Conservation (phyloP, 2,113 vertebrate genomes). For the Eulemur rufifrons region DNA sequence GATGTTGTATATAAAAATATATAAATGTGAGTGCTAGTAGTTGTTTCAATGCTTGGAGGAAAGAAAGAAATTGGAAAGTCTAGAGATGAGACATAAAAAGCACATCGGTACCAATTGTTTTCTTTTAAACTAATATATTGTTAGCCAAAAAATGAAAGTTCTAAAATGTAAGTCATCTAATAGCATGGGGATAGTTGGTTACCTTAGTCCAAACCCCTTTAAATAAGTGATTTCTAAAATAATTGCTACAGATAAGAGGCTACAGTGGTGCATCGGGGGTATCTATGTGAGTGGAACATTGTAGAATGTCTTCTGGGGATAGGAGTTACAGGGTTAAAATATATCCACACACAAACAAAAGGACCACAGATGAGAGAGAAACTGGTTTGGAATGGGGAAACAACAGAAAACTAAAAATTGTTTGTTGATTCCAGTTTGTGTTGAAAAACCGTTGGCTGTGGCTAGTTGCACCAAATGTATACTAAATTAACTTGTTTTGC, state of each 20-base stretch:
- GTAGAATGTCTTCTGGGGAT: neutral
- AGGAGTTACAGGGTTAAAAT: neutral
- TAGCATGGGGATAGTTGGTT: neutral
- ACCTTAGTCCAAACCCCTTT: neutral
- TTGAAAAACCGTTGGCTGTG: slow-evolving; percentile 40
- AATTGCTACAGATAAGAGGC: neutral
- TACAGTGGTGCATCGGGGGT: neutral
- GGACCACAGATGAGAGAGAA: neutral
- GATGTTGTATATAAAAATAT: slow-evolving; percentile 61
- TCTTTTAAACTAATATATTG: slow-evolving; percentile 12
- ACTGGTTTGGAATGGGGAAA: neutral
- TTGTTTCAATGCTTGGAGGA: neutral
- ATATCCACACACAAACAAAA: neutral
- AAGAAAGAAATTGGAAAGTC: neutral
- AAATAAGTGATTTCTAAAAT: slow-evolving; percentile 23
- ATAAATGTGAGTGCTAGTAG: slow-evolving; percentile 36
- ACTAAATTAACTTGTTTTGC: slow-evolving; percentile 64
- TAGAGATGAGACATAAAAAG: slow-evolving; percentile 29
- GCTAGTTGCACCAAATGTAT: slow-evolving; percentile 10
- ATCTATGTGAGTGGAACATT: neutral
- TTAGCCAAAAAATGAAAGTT: neutral
- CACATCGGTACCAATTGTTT: slow-evolving; percentile 8
- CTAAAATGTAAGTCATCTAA: neutral
- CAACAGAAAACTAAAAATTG: slow-evolving; percentile 40
- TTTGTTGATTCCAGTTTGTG: slow-evolving; percentile 36